phyloP scores from a whole-genome alignment of 2,113 vertebrate genomes.

The Elanus axillaris region DNA sequence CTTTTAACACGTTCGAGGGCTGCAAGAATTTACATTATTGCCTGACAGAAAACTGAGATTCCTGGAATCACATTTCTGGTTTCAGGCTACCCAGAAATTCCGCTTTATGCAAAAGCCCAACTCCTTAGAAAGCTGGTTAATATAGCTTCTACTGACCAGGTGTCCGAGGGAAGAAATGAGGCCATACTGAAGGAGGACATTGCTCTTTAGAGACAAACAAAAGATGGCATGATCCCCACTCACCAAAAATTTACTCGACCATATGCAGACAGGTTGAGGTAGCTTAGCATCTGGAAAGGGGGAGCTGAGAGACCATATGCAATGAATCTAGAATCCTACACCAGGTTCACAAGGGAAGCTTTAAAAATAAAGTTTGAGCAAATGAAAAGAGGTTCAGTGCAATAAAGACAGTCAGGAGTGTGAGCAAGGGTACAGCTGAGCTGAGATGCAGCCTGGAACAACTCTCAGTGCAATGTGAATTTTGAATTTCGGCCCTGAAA shows the following conservation, averaged over 20 bases:
- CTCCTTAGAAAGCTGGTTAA: neutral
- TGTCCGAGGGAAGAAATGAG: neutral
- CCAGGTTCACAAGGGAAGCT: neutral
- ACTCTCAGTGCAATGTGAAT: neutral
- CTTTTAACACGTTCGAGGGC: neutral
- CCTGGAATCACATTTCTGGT: neutral
- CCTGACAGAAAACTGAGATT: neutral
- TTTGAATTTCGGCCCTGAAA: neutral
- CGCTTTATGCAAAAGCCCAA: neutral
- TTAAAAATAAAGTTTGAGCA: neutral
- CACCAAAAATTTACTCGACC: slow-evolving; percentile 7
- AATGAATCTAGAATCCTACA: neutral
- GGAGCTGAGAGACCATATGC: neutral
- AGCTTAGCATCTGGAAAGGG: neutral
- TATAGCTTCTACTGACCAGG: neutral
- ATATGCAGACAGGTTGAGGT: neutral
- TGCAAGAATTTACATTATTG: neutral
- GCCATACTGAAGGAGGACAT: neutral
- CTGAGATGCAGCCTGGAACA: neutral
- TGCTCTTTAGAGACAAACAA: slow-evolving; percentile 29
- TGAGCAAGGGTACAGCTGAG: neutral
- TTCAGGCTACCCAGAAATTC: neutral
- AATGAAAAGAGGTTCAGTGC: neutral
- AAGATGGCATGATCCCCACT: neutral
- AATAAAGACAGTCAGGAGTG: neutral